These are phyloP conservation scores for Silurus meridionalis DNA, from an alignment of 2,113 vertebrate species.

Conservation along the genomic window DNA sequence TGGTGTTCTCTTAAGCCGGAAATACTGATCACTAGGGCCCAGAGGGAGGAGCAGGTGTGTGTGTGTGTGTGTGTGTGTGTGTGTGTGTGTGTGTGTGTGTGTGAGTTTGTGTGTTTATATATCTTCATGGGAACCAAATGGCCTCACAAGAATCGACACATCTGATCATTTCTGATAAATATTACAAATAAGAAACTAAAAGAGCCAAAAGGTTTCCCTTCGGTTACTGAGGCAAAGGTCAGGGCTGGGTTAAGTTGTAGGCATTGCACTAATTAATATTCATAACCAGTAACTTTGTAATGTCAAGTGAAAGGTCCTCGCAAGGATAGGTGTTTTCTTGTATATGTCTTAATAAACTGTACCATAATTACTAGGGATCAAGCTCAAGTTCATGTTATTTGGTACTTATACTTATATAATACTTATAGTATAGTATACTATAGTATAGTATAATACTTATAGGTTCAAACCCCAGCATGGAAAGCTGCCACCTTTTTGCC, in stretches of 20 bases:
- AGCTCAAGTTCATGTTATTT: not conserved
- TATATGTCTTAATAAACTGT: not conserved
- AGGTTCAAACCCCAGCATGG: not conserved
- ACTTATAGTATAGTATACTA: not conserved
- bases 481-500: not conserved
- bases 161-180: not conserved
- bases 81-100: not conserved
- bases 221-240: not conserved
- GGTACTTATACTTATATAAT: not conserved
- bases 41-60: slow-evolving; percentile 49
- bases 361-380: not conserved
- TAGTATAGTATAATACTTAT: not conserved
- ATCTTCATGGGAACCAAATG: slow-evolving; percentile 1
- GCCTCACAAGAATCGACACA: not conserved
- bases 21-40: slow-evolving; percentile 47
- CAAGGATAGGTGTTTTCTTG: not conserved
- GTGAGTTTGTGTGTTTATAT: not conserved
- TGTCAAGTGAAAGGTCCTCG: not conserved
- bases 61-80: slow-evolving; percentile 21
- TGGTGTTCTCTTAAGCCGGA: slow-evolving; percentile 54
- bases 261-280: not conserved
- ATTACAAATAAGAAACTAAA: not conserved
- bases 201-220: not conserved
- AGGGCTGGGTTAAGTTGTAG: not conserved
- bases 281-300: not conserved